Evolutionary conservation across 2,113 vertebrate species (phyloP), one percentile per base, ranked within the genome.

Genomic region (Calyptomena viridis): DNA sequence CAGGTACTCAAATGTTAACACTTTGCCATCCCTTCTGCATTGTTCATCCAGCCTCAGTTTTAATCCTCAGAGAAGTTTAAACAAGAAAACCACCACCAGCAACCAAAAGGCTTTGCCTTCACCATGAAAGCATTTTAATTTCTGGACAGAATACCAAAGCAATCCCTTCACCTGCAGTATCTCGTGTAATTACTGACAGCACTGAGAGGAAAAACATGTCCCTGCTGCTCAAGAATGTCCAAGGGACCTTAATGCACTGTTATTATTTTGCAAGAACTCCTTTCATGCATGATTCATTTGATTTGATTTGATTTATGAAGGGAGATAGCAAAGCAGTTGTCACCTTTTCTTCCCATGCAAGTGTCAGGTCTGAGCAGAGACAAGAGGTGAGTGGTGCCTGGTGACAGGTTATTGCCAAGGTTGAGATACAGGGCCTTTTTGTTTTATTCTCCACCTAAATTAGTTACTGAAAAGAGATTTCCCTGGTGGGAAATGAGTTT

Each of bases 401-500:
- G 53, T 84, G 91, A 85, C 90, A 92, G 82, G 44, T 93, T 88
- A 84, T 87, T 84, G 86, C 84, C 53, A n/a, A n/a, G 62, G 66
- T 16, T 93, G 92, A 96, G 89, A 79, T 94, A 96, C 73, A 50
- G 53, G 30, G 9, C 66, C 81, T 95, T 95, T 96, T 94, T 91
- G 64, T 87, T 96, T 96, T 95, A 94, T 96, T 93, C 81, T 89
- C 81, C 86, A 76, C 84, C 90, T 93, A 89, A 94, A 97, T 96
- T 94, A 96, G 89, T 96, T 96, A 94, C 92, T 89, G 83, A 78
- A 92, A 82, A 87, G 69, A 94, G 68, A 95, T 96, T 95, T 97
- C 95, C 96, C 91, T 55, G 39, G 94, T 95, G 94, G 86, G 89
- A 95, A 94, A 94, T 96, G 87, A 69, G 2, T 89, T 96, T 96